Base-by-base conservation (phyloP, 2,113 vertebrate species). In the Notiomystis cincta region DNA sequence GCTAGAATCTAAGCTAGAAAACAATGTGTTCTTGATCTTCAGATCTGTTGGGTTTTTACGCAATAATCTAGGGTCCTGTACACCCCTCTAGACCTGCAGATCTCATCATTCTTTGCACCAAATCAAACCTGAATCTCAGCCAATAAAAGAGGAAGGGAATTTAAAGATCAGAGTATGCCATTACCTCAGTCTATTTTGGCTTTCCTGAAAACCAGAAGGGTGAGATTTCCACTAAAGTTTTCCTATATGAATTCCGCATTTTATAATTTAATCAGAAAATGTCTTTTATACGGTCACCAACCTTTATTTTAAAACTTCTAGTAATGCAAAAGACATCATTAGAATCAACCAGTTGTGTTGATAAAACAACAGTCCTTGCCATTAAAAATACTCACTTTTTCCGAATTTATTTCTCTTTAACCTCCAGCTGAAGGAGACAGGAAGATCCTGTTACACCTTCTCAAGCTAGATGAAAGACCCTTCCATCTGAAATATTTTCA, bases 401-500 rank as follows among this genome's bases (percentile, higher is more conserved):
- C 40, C 75, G 25, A 79, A 40, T 79, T 88, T 79, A 62, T 89
- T 82, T 65, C 22, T 71, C 35, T 93, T 80, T 54, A 72, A 21
- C 28, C 5, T 87, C 15, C 33, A 54, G 0, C 25, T 40, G 17
- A n/a, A n/a, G n/a, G n/a, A n/a, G n/a, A n/a, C n/a, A n/a, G n/a
- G 54, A 93, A 72, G 67, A 40, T n/a, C 2, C 3, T 72, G 10
- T 50, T 30, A 37, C 54, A 44, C 5, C 11, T 79, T 50, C 51
- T 71, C 35, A 80, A 72, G 35, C 8, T 51, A 58, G 17, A 58
- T n/a, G n/a, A 83, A 60, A 11, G 31, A 72, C 11, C 4, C 10
- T 60, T 91, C 38, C n/a, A 40, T 60, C 25, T 51, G 70, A 87
- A 91, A 79, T 54, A 10, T 75, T 82, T 87, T 70, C 67, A 80